phyloP scores from a whole-genome alignment of 2,888 invertebrate genomes.

The Leptopilina myrica region DNA sequence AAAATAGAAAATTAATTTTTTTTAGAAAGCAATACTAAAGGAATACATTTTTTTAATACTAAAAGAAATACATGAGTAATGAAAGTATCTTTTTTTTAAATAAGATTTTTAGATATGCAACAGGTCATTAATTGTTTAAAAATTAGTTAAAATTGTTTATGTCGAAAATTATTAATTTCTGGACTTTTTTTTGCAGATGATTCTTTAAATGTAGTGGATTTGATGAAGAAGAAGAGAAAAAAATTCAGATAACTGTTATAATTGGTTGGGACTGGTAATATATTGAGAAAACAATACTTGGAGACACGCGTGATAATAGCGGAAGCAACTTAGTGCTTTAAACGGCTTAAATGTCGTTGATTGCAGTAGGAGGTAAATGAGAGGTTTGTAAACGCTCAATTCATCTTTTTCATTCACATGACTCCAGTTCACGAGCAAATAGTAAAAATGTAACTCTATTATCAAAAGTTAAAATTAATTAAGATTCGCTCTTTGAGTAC shows the following conservation, averaged over 20 bases:
- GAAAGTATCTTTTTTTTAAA: too few species aligned
- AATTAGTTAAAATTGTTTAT: not conserved
- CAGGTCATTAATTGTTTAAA: not conserved
- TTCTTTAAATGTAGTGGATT: too few species aligned
- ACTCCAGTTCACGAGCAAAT: not conserved
- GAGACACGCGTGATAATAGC: constrained; percentile 57
- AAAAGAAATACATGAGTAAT: not conserved
- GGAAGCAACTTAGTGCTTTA: constrained; percentile 71
- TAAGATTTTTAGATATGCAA: too few species aligned
- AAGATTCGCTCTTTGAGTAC: too few species aligned
- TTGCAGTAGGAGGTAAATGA: constrained; percentile 74
- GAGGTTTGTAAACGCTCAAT: constrained; percentile 59
- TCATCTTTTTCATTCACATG: constrained; percentile 52
- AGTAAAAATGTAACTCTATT: too few species aligned
- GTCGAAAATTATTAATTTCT: too few species aligned
- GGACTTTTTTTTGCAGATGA: not conserved
- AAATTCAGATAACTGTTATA: not conserved
- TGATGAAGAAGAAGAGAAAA: not conserved
- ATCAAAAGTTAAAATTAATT: too few species aligned
- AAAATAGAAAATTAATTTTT: not conserved
- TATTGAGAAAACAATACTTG: constrained; percentile 35
- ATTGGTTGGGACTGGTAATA: constrained; percentile 44
- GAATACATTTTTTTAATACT: not conserved
- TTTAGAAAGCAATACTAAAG: too few species aligned
- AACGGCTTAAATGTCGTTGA: constrained; percentile 62